These are phyloP conservation scores for Sympetrum striolatum DNA, from an alignment of 2,888 invertebrate genomes.

Conservation along the genomic window DNA sequence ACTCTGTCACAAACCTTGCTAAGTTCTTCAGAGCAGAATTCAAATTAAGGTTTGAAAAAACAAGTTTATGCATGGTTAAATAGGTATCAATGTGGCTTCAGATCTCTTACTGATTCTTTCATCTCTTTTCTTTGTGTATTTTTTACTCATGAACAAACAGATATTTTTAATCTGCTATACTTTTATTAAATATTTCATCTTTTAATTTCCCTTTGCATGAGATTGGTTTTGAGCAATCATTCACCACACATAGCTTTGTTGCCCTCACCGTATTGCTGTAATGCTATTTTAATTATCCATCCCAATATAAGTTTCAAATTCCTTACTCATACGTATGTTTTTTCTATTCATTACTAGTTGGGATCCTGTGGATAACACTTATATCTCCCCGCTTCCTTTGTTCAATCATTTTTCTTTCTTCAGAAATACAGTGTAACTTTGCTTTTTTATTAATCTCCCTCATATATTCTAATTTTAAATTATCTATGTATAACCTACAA, in stretches of 20 bases:
- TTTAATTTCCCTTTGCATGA: neutral
- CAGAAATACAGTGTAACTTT: no score
- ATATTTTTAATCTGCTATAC: neutral
- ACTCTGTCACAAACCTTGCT: constrained; percentile 50
- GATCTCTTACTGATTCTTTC: constrained; percentile 29
- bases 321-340: constrained; percentile 44
- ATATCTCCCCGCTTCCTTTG: no score
- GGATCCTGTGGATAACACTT: no score
- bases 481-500: no score
- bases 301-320: constrained; percentile 39
- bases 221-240: neutral
- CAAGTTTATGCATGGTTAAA: constrained; percentile 36
- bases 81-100: constrained; percentile 45
- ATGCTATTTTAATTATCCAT: neutral
- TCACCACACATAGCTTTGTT: neutral
- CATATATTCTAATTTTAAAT: no score
- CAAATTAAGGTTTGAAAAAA: constrained; percentile 47
- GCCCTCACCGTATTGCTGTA: neutral
- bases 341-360: constrained; percentile 29
- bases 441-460: no score
- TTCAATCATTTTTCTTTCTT: no score
- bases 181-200: neutral
- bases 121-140: neutral
- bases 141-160: neutral
- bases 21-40: constrained; percentile 49